Percentiles rank a stretch among this genome's conserved stretches.
phyloP scores from a whole-genome alignment of 2,113 vertebrate species.

The Mohoua ochrocephala region DNA sequence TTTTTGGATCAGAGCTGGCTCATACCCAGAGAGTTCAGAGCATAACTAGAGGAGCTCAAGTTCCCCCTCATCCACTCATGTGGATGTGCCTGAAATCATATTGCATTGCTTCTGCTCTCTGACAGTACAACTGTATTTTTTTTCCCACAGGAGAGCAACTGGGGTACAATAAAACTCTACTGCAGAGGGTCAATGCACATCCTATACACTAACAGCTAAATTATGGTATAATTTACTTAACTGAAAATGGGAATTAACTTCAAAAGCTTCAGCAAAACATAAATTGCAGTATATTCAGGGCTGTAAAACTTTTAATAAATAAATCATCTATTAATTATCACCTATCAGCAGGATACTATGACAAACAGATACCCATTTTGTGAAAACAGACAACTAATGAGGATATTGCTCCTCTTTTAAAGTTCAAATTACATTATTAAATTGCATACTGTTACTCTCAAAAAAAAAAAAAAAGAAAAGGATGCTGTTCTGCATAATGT shows the following conservation, averaged over 20 bases:
- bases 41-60: not conserved
- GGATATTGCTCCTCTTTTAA: not conserved
- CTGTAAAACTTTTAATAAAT: not conserved
- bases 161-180: not conserved
- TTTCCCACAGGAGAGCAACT: not conserved
- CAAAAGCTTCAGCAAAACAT: not conserved
- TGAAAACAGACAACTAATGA: not conserved
- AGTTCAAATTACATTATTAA: not conserved
- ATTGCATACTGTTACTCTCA: not conserved
- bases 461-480: not conserved
- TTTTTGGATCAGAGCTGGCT: not conserved
- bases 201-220: not conserved
- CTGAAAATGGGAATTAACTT: not conserved
- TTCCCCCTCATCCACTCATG: not conserved
- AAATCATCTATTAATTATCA: slow-evolving; percentile 20
- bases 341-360: not conserved
- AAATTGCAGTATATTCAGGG: not conserved
- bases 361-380: not conserved
- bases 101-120: not conserved
- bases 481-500: not conserved
- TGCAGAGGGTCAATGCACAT: not conserved
- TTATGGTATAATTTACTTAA: not conserved
- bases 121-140: not conserved
- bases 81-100: not conserved
- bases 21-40: not conserved